Conservation (phyloP, 2,888 invertebrate genomes). For the Ichneumoninae sp. region DNA sequence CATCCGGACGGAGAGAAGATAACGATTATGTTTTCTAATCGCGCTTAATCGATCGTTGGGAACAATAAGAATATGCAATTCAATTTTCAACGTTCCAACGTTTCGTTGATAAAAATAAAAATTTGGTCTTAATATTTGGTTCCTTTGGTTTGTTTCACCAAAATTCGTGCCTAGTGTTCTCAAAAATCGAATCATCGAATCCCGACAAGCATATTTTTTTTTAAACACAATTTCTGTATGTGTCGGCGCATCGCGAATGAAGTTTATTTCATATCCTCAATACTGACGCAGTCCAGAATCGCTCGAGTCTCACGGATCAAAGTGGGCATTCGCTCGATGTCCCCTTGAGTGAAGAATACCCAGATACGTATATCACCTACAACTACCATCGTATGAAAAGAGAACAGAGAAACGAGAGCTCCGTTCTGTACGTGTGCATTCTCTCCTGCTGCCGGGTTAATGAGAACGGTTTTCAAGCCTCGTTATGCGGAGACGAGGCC, state of each 20-base stretch:
- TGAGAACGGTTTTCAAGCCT: conserved; percentile 81
- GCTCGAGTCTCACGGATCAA: conserved; percentile 74
- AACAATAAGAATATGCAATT: neutral
- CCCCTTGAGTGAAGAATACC: conserved; percentile 75
- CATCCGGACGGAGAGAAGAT: conserved; percentile 2
- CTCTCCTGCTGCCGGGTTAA: conserved; percentile 79
- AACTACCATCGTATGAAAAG: conserved; percentile 68
- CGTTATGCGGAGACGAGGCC: conserved; percentile 73
- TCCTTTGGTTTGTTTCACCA: neutral
- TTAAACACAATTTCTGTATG: neutral
- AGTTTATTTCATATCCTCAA: neutral
- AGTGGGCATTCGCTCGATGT: conserved; percentile 78
- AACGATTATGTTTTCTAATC: conserved; percentile 39
- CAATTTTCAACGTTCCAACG: neutral
- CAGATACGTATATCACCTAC: conserved; percentile 13
- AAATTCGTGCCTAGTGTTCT: neutral
- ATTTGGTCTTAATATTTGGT: neutral
- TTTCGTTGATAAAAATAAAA: neutral
- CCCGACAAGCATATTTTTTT: neutral
- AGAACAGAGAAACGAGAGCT: conserved; percentile 71
- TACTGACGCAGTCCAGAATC: conserved; percentile 1
- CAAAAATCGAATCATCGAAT: neutral
- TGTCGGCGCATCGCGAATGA: neutral
- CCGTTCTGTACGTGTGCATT: conserved; percentile 35
- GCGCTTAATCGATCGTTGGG: neutral